Conservation (phyloP, 2,113 vertebrate genomes). For the Micronisus gabar region DNA sequence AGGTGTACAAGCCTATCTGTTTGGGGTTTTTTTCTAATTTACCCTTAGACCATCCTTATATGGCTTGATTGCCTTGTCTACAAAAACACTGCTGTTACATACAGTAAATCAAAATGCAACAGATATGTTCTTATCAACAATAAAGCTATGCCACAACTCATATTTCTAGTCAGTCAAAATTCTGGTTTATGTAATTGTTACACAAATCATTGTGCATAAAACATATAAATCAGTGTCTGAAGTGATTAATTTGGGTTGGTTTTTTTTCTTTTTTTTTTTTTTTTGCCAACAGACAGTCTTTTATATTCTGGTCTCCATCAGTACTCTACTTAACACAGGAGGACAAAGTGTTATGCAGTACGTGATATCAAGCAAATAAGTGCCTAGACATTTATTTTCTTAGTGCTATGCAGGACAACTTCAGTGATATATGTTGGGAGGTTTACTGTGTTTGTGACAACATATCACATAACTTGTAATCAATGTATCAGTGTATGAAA, state of each 20-base stretch:
- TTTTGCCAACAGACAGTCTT: neutral
- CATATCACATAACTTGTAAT: neutral
- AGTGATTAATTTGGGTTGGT: neutral
- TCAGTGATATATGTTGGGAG: neutral
- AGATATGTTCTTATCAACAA: neutral
- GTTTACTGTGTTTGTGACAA: neutral
- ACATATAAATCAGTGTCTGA: neutral
- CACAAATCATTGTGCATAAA: neutral
- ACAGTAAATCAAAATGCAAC: neutral
- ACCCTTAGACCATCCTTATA: neutral
- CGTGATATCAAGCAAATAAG: neutral
- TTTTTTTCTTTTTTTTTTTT: too few species aligned
- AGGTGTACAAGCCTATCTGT: neutral
- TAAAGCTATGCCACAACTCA: neutral
- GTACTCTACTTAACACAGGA: neutral
- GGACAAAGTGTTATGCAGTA: neutral
- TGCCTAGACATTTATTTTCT: neutral
- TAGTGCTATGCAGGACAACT: neutral
- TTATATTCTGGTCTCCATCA: neutral
- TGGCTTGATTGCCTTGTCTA: neutral
- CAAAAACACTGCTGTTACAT: neutral
- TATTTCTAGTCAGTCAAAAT: neutral
- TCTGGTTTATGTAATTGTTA: neutral
- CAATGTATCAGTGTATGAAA: neutral
- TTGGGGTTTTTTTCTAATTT: neutral